Base-by-base conservation (phyloP, 2,888 invertebrate species). In the Phasia obesa region DNA sequence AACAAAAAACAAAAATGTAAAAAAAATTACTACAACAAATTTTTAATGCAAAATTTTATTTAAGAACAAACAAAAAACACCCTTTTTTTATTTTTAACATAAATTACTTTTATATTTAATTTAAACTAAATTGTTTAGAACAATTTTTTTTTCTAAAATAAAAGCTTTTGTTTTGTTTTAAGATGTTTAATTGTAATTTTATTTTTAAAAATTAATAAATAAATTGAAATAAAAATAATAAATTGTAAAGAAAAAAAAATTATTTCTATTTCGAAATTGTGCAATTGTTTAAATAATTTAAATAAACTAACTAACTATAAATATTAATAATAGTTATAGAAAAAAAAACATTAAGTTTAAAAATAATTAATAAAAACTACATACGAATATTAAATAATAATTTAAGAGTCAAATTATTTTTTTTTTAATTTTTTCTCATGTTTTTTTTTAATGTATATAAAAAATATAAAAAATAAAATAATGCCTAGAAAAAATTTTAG, bases 61-160 rank as follows among this genome's bases (percentile, higher is more conserved):
- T 59, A 59, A n/a, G n/a, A 31, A 44, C 13, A 13, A 38, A 38
- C 9, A 38, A 38, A n/a, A 53, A 60, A 21, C 13, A 19, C 4
- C 4, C 3, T 69, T 62, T n/a, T n/a, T n/a, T 69, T 47, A 19
- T 47, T 42, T 55, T 55, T 49, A 70, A 55, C 38, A 53, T 59
- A 70, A 76, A 31, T 25, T 51, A 65, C 38, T 31, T 81, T 65
- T 42, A 62, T 44, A 60, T 73, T 53, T 80, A 62, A 74, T 74
- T 84, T 80, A 76, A 84, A 80, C 57, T 25, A 62, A 80, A 84
- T 81, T 84, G 78, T 79, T 84, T 82, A 79, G 76, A 84, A 79
- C 79, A 77, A 78, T 82, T 79, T 82, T 75, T n/a, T 73, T 81
- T 67, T 75, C 53, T 38, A 55, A 73, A 75, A 62, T 47, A 76